phyloP scores from a whole-genome alignment of 2,797 vertebrate species.

The Bryconaethiops microstoma region DNA sequence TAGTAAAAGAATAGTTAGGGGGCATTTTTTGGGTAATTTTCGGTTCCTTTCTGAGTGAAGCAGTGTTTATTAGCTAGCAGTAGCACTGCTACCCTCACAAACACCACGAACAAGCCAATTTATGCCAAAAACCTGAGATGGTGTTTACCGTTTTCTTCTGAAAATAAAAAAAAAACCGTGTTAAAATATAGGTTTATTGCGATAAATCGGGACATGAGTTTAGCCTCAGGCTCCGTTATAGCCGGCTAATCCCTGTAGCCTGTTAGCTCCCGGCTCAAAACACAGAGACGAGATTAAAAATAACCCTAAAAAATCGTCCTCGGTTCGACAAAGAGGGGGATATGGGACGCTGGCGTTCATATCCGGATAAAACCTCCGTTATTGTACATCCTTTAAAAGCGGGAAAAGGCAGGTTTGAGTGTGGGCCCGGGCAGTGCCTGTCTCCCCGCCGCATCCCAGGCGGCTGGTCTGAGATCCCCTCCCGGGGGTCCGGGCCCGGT shows the following conservation, averaged over 20 bases:
- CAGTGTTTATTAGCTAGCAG: background rate
- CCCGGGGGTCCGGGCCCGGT: too few relatives aligned
- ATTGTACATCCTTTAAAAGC: background rate
- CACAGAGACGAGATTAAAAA: background rate
- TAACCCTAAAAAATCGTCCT: too few relatives aligned
- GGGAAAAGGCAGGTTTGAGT: background rate
- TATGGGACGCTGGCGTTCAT: background rate
- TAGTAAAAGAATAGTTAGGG: too few relatives aligned
- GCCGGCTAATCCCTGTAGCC: conserved; percentile 9
- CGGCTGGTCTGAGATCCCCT: too few relatives aligned
- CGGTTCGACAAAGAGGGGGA: background rate
- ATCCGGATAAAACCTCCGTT: background rate
- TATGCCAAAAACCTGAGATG: background rate
- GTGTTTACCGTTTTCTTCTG: background rate
- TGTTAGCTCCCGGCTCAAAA: background rate
- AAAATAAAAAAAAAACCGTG: background rate
- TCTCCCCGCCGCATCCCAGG: too few relatives aligned
- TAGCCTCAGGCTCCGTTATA: background rate
- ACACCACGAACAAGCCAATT: background rate
- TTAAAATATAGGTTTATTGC: background rate
- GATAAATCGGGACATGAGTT: background rate
- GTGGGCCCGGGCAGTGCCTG: too few relatives aligned
- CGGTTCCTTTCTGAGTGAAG: background rate
- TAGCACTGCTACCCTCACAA: background rate
- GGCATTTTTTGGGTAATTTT: too few relatives aligned